These are phyloP conservation scores for Platalea minor DNA, from an alignment of 2,797 vertebrate genomes.

Conservation along the genomic window DNA sequence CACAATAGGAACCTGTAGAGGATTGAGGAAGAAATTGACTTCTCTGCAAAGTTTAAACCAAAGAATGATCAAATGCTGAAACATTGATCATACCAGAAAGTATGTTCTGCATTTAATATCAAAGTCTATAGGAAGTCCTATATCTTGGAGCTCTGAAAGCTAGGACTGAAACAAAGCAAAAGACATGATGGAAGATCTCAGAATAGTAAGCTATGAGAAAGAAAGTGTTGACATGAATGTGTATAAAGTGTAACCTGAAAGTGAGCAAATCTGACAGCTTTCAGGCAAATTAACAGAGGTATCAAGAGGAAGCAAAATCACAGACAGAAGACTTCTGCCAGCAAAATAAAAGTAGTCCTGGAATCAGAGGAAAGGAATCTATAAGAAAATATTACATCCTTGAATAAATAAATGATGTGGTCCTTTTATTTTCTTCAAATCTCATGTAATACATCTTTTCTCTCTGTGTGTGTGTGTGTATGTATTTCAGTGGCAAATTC, in stretches of 20 bases:
- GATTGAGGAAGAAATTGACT: background rate
- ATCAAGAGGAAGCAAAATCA: background rate
- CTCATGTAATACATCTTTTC: background rate
- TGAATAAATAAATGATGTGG: background rate
- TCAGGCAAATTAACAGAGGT: background rate
- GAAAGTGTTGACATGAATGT: background rate
- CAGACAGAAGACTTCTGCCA: background rate
- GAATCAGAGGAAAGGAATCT: background rate
- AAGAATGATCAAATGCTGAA: background rate
- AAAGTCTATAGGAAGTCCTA: background rate
- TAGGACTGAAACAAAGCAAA: background rate
- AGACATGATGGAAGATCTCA: background rate
- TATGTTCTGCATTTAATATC: background rate
- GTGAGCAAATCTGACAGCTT: background rate
- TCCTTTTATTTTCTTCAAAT: background rate
- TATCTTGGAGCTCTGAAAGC: background rate
- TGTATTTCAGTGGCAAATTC: background rate
- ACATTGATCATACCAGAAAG: background rate
- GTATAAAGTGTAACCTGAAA: background rate
- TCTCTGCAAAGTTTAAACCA: background rate
- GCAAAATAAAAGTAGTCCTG: background rate
- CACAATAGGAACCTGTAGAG: background rate
- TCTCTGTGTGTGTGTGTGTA: background rate
- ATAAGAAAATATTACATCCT: background rate
- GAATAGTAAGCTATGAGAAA: background rate